Evolutionary conservation across 2,113 vertebrate species (phyloP).

Genomic region (Balaeniceps rex): DNA sequence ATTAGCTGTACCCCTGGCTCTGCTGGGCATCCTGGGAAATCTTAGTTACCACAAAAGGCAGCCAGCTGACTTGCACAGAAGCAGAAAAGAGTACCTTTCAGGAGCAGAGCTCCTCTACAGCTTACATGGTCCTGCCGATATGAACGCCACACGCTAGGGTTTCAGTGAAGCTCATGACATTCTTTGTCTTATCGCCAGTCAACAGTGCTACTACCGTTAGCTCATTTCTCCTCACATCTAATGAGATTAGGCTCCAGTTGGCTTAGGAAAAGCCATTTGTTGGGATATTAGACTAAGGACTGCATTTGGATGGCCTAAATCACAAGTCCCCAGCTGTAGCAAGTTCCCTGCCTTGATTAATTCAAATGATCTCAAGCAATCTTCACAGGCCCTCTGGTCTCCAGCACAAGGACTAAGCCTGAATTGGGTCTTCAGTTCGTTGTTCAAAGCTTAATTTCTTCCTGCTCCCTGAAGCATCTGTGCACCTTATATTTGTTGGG

Average conservation of each 20-base stretch:
- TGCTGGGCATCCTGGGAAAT: not conserved
- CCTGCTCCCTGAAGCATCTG: not conserved
- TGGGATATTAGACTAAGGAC: not conserved
- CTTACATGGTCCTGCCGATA: not conserved
- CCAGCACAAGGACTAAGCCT: not conserved
- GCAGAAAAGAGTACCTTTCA: not conserved
- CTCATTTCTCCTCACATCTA: not conserved
- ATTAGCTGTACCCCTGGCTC: not conserved
- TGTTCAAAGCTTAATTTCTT: not conserved
- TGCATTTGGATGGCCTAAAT: not conserved
- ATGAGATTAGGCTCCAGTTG: not conserved
- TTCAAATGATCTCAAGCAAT: not conserved
- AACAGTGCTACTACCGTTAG: not conserved
- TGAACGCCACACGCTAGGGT: not conserved
- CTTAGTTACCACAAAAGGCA: not conserved
- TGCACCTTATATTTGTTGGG: not conserved
- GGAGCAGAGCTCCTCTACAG: not conserved
- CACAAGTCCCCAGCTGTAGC: not conserved
- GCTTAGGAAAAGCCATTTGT: conserved; percentile 7
- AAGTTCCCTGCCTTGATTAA: not conserved
- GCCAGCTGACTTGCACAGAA: not conserved
- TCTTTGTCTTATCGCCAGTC: not conserved
- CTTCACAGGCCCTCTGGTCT: not conserved
- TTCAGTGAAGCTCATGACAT: not conserved
- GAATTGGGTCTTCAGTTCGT: not conserved